Conservation (phyloP, 1,140 invertebrate genomes). For the Hirudo medicinalis region DNA sequence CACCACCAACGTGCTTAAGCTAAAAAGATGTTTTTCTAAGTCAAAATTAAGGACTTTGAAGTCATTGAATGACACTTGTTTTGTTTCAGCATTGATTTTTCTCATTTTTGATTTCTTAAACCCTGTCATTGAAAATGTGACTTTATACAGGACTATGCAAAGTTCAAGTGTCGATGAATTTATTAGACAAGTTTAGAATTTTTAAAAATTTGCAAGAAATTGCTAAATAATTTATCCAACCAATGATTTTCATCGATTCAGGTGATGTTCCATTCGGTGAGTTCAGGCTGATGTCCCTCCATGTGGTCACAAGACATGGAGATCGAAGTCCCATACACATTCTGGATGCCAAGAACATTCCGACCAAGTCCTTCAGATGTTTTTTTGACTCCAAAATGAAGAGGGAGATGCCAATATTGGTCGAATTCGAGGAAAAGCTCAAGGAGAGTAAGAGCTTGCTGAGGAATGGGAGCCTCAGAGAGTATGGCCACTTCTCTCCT, state of each 20-base stretch:
- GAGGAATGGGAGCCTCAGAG: constrained; percentile 25
- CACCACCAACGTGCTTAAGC: no score
- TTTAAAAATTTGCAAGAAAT: background rate
- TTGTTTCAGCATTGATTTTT: no score
- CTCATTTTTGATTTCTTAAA: no score
- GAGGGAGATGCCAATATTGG: background rate
- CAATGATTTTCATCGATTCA: constrained; percentile 26
- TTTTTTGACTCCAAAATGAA: background rate
- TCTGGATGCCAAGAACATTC: background rate
- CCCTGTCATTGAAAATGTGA: no score
- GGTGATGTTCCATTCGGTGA: constrained; percentile 47
- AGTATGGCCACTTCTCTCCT: constrained; percentile 67
- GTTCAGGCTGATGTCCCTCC: constrained; percentile 59
- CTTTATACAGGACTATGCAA: no score
- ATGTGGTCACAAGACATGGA: constrained; percentile 70
- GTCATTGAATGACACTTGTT: no score
- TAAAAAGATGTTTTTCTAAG: no score
- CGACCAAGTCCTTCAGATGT: constrained; percentile 6
- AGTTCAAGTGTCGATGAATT: no score
- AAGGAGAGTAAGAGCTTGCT: background rate
- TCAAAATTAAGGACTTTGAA: no score
- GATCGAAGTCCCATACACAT: constrained; percentile 64
- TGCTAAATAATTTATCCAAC: background rate
- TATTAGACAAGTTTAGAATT: background rate
- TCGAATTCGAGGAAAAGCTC: background rate